phyloP scores from a whole-genome alignment of 64 coral and sea anemone genomes.

The Porites australiensis region DNA sequence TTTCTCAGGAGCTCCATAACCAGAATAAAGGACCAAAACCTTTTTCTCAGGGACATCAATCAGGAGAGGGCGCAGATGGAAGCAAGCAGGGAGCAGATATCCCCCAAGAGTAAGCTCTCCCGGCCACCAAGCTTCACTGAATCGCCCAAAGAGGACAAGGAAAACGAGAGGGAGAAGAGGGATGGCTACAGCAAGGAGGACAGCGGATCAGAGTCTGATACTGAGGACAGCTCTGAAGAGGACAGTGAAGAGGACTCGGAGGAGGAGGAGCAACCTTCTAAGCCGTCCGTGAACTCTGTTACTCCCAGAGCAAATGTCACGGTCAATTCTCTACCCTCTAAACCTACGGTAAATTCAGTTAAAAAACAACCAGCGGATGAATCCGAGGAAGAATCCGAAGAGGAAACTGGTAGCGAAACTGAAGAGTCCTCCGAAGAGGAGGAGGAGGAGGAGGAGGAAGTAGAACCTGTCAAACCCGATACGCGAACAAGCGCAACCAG shows the following conservation, averaged over 20 bases:
- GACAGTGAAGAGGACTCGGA: constrained; percentile 49
- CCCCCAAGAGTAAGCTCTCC: constrained; percentile 10
- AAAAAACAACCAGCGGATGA: constrained; percentile 25
- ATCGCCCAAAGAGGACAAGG: constrained; percentile 67
- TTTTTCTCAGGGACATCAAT: constrained; percentile 79
- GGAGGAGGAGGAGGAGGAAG: constrained; percentile 51
- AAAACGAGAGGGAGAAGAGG: constrained; percentile 55
- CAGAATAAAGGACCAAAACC: constrained; percentile 86
- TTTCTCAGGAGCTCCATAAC: constrained; percentile 81
- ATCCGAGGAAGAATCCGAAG: constrained; percentile 49
- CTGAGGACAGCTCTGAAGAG: constrained; percentile 48
- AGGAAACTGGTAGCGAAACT: constrained; percentile 54
- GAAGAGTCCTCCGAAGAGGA: constrained; percentile 57
- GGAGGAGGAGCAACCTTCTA: background rate
- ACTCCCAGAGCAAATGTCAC: constrained; percentile 1
- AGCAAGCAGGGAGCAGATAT: constrained; percentile 39
- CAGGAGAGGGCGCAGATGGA: constrained; percentile 68
- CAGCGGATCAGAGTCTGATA: constrained; percentile 55
- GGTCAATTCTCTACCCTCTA: constrained; percentile 22
- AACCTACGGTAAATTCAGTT: constrained; percentile 38
- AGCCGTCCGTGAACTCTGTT: constrained; percentile 24
- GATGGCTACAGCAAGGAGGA: constrained; percentile 43
- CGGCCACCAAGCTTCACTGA: constrained; percentile 50
- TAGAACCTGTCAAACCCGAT: constrained; percentile 38
- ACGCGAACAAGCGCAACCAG: constrained; percentile 26